phyloP scores from a whole-genome alignment of 30 jellyfish, hydroid and myxozoan species.

The Turritopsis rubra region DNA sequence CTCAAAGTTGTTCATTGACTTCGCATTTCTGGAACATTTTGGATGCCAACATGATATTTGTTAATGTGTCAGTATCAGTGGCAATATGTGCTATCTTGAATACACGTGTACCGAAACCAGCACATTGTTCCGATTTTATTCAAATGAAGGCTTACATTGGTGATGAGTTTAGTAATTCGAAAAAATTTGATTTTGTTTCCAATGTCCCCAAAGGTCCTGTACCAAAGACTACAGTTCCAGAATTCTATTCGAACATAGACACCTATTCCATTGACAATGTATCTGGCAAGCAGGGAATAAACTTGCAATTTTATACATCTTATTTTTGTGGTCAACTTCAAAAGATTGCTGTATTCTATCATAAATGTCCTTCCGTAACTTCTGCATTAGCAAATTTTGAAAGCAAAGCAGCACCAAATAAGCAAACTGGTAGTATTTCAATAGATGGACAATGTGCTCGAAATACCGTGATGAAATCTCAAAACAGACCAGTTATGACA shows the following conservation, averaged over 20 bases:
- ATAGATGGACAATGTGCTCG: constrained; percentile 17
- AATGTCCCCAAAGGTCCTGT: neutral
- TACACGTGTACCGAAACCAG: neutral
- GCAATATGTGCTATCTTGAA: neutral
- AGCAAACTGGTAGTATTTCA: neutral
- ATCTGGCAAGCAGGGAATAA: neutral
- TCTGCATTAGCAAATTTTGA: constrained; percentile 27
- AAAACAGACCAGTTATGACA: neutral
- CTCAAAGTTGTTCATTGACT: neutral
- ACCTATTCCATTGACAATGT: neutral
- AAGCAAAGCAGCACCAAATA: constrained; percentile 23
- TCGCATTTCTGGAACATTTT: neutral
- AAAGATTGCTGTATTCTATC: constrained; percentile 6
- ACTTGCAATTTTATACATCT: neutral
- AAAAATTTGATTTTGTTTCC: neutral
- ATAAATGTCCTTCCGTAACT: constrained; percentile 39
- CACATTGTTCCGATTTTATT: neutral
- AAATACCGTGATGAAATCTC: neutral
- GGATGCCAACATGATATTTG: neutral
- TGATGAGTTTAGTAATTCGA: neutral
- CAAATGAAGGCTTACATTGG: neutral
- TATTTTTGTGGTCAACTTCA: neutral
- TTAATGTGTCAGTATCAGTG: neutral
- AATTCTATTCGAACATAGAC: neutral
- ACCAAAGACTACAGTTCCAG: neutral